Evolutionary conservation across 2,797 vertebrate species (phyloP).

Genomic region (Spinus pinus): DNA sequence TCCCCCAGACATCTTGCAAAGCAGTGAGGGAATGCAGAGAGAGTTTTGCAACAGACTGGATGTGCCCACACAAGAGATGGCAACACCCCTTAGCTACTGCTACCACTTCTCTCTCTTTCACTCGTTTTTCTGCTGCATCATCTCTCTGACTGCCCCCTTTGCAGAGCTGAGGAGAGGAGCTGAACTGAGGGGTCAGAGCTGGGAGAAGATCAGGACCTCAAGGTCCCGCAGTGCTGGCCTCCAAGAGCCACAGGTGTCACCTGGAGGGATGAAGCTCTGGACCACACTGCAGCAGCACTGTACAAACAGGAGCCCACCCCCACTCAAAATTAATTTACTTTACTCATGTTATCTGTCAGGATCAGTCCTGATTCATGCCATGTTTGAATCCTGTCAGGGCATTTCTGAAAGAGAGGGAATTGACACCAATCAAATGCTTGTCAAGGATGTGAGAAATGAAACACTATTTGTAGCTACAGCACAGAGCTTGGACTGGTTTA

Average conservation of each 20-base stretch:
- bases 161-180: not conserved
- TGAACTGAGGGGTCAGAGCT: not conserved
- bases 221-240: too few species aligned
- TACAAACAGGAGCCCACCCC: not conserved
- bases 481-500: not conserved
- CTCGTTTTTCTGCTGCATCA: not conserved
- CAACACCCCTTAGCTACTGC: not conserved
- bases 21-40: not conserved
- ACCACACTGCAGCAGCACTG: too few species aligned
- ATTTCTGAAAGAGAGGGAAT: not conserved
- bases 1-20: not conserved
- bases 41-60: not conserved
- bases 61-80: not conserved
- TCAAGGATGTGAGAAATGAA: not conserved
- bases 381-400: not conserved
- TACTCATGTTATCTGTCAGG: not conserved
- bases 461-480: not conserved
- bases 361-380: accelerated
- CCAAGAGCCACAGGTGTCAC: not conserved
- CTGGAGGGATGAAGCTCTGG: not conserved
- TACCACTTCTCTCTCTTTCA: not conserved
- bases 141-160: not conserved
- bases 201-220: not conserved
- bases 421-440: not conserved
- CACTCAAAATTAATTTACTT: not conserved